Evolutionary conservation across 2,888 invertebrate genomes (phyloP).

Genomic region (Leptura quadrifasciata): DNA sequence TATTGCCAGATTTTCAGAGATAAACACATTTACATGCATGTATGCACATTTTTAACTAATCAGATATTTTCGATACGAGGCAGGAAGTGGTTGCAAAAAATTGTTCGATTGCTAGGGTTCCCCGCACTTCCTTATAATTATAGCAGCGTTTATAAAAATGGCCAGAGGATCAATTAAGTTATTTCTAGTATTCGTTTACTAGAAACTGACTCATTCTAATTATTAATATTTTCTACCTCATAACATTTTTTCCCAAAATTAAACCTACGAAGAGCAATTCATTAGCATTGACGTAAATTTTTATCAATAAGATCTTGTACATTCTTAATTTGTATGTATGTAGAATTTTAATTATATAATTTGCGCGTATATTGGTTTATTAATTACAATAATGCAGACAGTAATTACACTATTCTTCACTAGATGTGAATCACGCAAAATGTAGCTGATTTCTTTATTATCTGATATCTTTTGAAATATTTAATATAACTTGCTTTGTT

Average conservation of each 20-base stretch:
- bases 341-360: conserved; percentile 16
- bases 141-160: neutral
- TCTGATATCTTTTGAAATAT: too few species aligned
- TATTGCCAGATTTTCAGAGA: too few species aligned
- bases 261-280: conserved; percentile 3
- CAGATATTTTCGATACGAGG: too few species aligned
- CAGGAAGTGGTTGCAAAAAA: too few species aligned
- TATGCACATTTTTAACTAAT: too few species aligned
- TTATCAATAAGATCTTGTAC: neutral
- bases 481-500: too few species aligned
- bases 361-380: neutral
- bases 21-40: too few species aligned
- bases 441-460: too few species aligned
- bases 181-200: neutral
- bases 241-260: conserved; percentile 5
- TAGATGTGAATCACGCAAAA: too few species aligned
- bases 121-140: too few species aligned
- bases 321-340: neutral
- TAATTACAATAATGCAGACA: neutral
- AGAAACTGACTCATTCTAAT: neutral
- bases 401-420: too few species aligned
- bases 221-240: neutral
- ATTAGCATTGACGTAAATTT: conserved; percentile 22
- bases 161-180: neutral
- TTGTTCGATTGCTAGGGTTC: too few species aligned